phyloP scores from a whole-genome alignment of 2,888 invertebrate genomes.

The Cyclophora albipunctata region DNA sequence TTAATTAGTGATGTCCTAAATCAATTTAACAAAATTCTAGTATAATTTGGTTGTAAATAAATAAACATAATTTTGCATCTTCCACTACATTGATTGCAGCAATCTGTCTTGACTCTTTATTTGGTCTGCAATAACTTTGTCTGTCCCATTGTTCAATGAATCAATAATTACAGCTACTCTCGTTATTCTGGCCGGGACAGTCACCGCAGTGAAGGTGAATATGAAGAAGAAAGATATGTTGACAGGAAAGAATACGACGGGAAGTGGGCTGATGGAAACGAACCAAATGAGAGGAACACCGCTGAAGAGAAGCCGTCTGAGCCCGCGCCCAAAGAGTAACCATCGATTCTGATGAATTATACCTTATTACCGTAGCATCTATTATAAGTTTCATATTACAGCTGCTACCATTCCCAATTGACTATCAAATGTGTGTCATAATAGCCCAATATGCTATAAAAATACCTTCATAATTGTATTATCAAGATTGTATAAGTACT shows the following conservation, averaged over 20 bases:
- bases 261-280: slow-evolving; percentile 79
- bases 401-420: slow-evolving; percentile 1
- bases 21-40: too few relatives aligned
- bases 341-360: neutral
- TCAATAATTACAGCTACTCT: slow-evolving; percentile 42
- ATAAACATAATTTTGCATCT: too few relatives aligned
- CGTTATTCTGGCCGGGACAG: slow-evolving; percentile 65
- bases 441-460: too few relatives aligned
- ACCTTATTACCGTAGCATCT: neutral
- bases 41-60: too few relatives aligned
- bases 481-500: too few relatives aligned
- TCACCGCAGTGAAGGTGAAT: slow-evolving; percentile 71
- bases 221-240: slow-evolving; percentile 72
- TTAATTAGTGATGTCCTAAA: too few relatives aligned
- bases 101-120: too few relatives aligned
- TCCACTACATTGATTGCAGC: too few relatives aligned
- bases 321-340: slow-evolving; percentile 54
- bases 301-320: slow-evolving; percentile 61
- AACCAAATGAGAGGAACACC: slow-evolving; percentile 46
- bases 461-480: too few relatives aligned
- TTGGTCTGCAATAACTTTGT: too few relatives aligned
- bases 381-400: slow-evolving; percentile 1
- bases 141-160: too few relatives aligned
- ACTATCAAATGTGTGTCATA: too few relatives aligned
- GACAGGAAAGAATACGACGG: slow-evolving; percentile 79